Evolutionary conservation across 2,888 invertebrate species (phyloP).

Genomic region (Galeopsomyia nigrocyanea): DNA sequence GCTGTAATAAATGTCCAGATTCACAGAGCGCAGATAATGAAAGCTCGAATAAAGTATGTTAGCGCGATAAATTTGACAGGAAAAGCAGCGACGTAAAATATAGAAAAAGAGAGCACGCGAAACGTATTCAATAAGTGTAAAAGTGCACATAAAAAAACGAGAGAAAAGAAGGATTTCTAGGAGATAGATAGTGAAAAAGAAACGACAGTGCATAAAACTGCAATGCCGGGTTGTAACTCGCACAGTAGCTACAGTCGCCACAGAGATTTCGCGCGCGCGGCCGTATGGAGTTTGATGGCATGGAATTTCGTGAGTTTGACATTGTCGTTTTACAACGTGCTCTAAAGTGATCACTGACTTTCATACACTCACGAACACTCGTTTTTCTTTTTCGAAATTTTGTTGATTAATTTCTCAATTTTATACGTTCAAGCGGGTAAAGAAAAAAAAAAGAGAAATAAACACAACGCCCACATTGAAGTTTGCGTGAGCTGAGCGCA

Average conservation of each 20-base stretch:
- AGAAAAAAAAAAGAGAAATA: not conserved
- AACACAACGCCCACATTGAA: not conserved
- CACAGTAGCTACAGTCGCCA: not conserved
- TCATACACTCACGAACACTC: too few relatives aligned
- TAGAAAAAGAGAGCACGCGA: too few relatives aligned
- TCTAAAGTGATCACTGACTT: not conserved
- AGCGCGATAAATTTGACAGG: too few relatives aligned
- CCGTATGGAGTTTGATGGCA: constrained; percentile 25
- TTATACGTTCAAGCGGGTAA: too few relatives aligned
- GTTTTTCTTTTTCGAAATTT: too few relatives aligned
- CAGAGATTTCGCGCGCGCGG: constrained; percentile 11
- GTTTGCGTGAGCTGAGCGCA: constrained; percentile 14
- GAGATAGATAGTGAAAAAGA: constrained; percentile 2
- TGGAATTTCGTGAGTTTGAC: constrained; percentile 16
- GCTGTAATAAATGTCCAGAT: too few relatives aligned
- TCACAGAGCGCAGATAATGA: too few relatives aligned
- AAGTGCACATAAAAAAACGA: not conserved
- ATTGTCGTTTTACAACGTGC: not conserved
- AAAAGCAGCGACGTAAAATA: too few relatives aligned
- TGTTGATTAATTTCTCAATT: too few relatives aligned
- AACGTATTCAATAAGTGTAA: not conserved
- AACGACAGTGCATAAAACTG: constrained; percentile 15
- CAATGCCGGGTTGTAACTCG: constrained; percentile 2
- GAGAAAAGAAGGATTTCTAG: too few relatives aligned
- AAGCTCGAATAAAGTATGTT: too few relatives aligned